Base-by-base conservation (phyloP, 2,797 vertebrate genomes). In the Enteromius paludinosus region DNA sequence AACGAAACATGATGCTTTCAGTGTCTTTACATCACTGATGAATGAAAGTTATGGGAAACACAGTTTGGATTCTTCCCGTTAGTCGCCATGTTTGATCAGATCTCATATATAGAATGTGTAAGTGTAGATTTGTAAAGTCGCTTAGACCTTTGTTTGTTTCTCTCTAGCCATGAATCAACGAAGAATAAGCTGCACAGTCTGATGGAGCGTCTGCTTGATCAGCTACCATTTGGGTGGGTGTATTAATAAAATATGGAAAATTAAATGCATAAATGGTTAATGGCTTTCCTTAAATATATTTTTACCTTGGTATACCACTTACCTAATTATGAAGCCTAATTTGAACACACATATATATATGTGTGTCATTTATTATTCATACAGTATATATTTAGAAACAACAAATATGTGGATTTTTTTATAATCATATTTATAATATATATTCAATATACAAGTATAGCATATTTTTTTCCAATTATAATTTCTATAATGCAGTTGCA, bases 1-100 rank as follows among this genome's bases (percentile, higher is more conserved):
- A 91, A 86, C 76, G 11, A 20, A 30, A 23, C 20, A 38, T 7
- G 14, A 43, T 11, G 4, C 54, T 2, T 43, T 11, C n/a, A 3
- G 8, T 8, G 0, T 0, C 3, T 20, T 41, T 14, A n/a, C 47
- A 14, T 30, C 47, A 1, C 2, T 12, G 4, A 71, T 23, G 3
- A 15, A 18, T n/a, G 17, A 69, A 4, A 33, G 4, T 3, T 12
- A 45, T 0, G 15, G 35, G 5, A 25, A 68, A 2, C 15, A 28
- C 41, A 30, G 43, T 3, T 12, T 5, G 5, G 8, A 18, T 9
- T 47, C 14, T 45, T 17, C 2, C 12, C 30, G n/a, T 78, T 17
- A 62, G 52, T 25, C 17, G 8, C 38, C 14, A 38, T 35, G 5
- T 17, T 66, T 14, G 7, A 18, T 66, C 12, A 23, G 6, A 18